These are phyloP conservation scores for human (Homo sapiens) DNA, from an alignment of 2,113 vertebrate species.

Conservation along the genomic window GRCh38 chr12:103040501-103041000, in stretches of 20 bases:
- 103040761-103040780: background rate
- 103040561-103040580: background rate
- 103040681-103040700: background rate
- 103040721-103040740: background rate
- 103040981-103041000: background rate
- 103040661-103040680: background rate
- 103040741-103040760: background rate
- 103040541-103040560: background rate
- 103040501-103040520: background rate
- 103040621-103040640: background rate
- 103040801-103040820: too few relatives aligned
- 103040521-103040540: background rate
- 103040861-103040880: background rate
- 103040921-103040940: background rate
- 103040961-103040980: background rate
- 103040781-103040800: background rate
- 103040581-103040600: background rate
- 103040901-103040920: background rate
- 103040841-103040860: background rate
- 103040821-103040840: background rate
- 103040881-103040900: background rate
- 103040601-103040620: background rate
- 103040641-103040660: background rate
- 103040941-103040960: background rate
- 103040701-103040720: background rate